Evolutionary conservation across 2,797 vertebrate genomes (phyloP).

Genomic region (Simalia tracyae): DNA sequence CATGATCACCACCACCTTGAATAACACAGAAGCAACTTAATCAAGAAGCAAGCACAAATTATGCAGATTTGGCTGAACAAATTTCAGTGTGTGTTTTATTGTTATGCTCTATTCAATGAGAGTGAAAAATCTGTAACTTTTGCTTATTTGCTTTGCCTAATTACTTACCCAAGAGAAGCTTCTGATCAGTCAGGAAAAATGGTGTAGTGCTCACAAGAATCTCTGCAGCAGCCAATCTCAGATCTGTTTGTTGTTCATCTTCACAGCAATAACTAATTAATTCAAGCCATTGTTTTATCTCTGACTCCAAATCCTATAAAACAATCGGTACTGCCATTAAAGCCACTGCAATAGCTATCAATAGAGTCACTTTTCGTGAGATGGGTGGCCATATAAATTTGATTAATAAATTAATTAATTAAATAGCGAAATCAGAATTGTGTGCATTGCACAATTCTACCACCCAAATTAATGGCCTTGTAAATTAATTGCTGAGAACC

Average conservation of each 20-base stretch:
- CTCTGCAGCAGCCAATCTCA: conserved; percentile 83
- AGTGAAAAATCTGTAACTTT: neutral
- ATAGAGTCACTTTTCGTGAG: neutral
- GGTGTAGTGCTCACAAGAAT: conserved; percentile 78
- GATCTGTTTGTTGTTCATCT: conserved; percentile 83
- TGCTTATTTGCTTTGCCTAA: neutral
- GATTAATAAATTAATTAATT: too few relatives aligned
- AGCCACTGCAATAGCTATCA: neutral
- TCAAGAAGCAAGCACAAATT: neutral
- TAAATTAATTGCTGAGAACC: conserved; percentile 16
- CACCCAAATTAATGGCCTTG: neutral
- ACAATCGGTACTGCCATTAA: neutral
- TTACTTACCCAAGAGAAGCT: conserved; percentile 83
- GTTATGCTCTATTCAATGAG: neutral
- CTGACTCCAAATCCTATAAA: conserved; percentile 65
- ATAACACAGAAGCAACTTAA: neutral
- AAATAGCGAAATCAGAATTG: neutral
- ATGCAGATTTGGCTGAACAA: neutral
- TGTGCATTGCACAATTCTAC: neutral
- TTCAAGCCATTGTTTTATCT: conserved; percentile 80
- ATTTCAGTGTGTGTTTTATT: neutral
- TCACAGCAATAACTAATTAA: conserved; percentile 80
- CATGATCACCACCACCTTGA: neutral
- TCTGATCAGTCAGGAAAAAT: conserved; percentile 75
- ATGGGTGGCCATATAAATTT: too few relatives aligned